These are phyloP conservation scores for Rhogogaster chlorosoma DNA, from an alignment of 2,888 invertebrate species.

Conservation along the genomic window DNA sequence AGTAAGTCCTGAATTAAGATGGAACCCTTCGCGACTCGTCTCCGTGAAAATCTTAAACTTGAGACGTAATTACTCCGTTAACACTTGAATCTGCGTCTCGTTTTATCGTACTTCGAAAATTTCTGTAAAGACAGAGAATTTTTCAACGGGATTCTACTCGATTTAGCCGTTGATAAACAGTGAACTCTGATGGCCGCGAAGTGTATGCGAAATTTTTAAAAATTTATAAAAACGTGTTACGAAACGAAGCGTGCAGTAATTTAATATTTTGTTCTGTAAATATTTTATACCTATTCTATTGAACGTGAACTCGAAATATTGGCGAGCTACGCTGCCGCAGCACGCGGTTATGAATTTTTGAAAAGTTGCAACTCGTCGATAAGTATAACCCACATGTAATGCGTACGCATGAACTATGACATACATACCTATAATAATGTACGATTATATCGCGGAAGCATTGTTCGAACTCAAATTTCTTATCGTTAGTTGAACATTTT, in stretches of 20 bases:
- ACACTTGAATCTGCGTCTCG: not conserved
- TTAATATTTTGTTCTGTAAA: not conserved
- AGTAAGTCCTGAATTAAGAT: constrained; percentile 31
- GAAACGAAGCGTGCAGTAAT: not conserved
- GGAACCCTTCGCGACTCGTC: constrained; percentile 17
- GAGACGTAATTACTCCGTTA: constrained; percentile 33
- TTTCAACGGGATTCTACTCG: not conserved
- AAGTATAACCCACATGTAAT: constrained; percentile 1
- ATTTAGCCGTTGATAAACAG: not conserved
- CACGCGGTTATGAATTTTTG: constrained; percentile 37
- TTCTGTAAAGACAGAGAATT: not conserved
- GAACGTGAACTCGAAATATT: constrained; percentile 4
- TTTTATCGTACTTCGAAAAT: not conserved
- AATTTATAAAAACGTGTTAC: not conserved
- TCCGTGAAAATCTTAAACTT: not conserved
- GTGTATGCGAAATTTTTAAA: not conserved
- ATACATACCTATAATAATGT: not conserved
- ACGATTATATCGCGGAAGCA: not conserved
- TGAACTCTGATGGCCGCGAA: not conserved
- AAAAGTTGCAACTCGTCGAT: not conserved
- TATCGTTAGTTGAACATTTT: not conserved
- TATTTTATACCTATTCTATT: not conserved
- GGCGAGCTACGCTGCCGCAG: too few relatives aligned
- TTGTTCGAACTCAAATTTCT: not conserved
- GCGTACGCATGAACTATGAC: not conserved